A percentile compares a stretch with the other conserved stretches of the same genome.
These are phyloP conservation scores for Anastrepha ludens DNA, from an alignment of 1,140 invertebrate species.

Conservation along the genomic window DNA sequence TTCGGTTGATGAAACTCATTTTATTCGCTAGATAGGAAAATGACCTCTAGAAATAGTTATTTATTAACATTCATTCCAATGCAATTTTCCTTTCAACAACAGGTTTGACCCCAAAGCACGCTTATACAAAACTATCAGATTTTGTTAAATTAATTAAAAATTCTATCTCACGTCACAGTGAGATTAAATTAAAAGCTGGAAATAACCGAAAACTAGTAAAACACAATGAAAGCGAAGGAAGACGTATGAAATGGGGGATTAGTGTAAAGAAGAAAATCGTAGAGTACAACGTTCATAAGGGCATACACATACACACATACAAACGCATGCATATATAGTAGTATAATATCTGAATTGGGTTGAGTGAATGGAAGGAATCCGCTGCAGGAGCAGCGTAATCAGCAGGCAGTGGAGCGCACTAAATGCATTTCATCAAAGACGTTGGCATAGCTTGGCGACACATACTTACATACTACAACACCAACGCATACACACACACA, in stretches of 20 bases:
- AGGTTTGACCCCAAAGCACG: constrained; percentile 26
- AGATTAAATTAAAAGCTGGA: constrained; percentile 50
- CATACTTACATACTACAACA: background rate
- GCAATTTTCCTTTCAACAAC: background rate
- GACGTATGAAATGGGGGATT: background rate
- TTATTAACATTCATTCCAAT: too few relatives aligned
- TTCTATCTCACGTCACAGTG: constrained; percentile 45
- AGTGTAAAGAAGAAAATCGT: background rate
- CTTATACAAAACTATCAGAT: constrained; percentile 1
- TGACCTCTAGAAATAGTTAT: too few relatives aligned
- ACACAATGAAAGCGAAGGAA: background rate
- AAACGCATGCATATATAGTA: background rate
- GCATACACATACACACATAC: background rate
- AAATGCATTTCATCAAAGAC: constrained; percentile 53
- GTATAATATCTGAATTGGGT: constrained; percentile 27
- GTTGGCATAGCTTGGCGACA: constrained; percentile 16
- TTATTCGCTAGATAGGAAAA: too few relatives aligned
- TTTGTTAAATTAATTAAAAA: constrained; percentile 53
- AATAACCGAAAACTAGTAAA: constrained; percentile 48
- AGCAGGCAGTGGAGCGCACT: constrained; percentile 52
- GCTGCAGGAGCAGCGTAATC: constrained; percentile 44
- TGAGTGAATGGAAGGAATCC: constrained; percentile 50
- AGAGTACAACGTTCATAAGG: background rate
- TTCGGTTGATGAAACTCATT: too few relatives aligned
- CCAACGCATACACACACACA: background rate